Conservation (phyloP, 2,113 vertebrate species). For the Okapia johnstoni region DNA sequence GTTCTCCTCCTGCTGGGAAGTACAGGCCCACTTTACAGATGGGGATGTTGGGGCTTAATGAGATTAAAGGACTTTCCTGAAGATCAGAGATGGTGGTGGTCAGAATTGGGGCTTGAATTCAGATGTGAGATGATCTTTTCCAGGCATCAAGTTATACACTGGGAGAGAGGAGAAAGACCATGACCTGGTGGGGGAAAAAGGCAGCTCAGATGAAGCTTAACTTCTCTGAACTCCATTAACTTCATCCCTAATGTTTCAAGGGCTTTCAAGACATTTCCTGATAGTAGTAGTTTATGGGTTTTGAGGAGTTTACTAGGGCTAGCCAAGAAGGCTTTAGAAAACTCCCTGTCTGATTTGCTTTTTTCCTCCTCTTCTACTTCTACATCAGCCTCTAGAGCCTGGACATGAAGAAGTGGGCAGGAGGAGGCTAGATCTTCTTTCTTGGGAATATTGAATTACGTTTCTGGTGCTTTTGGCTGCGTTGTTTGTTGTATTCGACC, state of each 20-base stretch:
- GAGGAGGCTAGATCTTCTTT: not conserved
- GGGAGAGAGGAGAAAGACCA: not conserved
- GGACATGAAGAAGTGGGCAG: not conserved
- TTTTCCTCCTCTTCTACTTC: rapidly evolving
- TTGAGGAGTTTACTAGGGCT: not conserved
- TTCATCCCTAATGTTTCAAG: not conserved
- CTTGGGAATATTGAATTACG: not conserved
- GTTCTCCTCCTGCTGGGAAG: not conserved
- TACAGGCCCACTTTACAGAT: not conserved
- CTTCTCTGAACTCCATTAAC: not conserved
- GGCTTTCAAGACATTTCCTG: not conserved
- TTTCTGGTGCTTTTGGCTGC: not conserved
- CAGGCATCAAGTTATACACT: not conserved
- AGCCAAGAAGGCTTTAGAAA: not conserved
- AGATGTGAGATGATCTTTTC: not conserved
- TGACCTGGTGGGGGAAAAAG: not conserved
- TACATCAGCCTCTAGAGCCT: not conserved
- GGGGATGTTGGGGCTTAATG: not conserved
- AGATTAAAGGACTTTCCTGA: not conserved
- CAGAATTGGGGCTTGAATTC: not conserved
- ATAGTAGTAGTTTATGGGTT: not conserved
- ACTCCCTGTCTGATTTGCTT: not conserved
- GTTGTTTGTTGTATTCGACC: not conserved
- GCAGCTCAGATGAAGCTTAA: not conserved
- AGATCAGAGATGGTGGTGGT: not conserved